Base-by-base conservation (phyloP, 35 echinoderm and acorn worm species). In the Ophioderma brevispina region DNA sequence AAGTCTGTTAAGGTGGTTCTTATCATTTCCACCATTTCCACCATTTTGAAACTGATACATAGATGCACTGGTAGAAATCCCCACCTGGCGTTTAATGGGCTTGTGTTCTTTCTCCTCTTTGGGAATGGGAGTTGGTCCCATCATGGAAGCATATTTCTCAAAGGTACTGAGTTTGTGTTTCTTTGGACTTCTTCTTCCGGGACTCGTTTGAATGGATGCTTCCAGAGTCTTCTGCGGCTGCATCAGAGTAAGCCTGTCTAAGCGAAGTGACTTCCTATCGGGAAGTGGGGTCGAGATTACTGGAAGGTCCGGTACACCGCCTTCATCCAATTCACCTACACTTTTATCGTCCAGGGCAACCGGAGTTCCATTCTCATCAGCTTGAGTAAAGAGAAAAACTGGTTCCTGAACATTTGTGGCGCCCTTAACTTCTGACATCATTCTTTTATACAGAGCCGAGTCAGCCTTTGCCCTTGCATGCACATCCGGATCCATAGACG, bases 91-190 rank as follows among this genome's bases (percentile, higher is more conserved):
- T 80, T 90, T 95, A 64, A 93, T 82, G 0, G 97, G 97, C 34
- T 55, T 59, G 36, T 36, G 75, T 0, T 95, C 97, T 76, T 81
- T 36, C 1, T 52, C 38, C 32, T 76, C 75, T 0, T 23, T 33
- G 0, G 91, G 78, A 70, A 30, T 70, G 10, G 59, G 59, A 1
- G 28, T 30, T 3, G 85, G 75, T 14, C 86, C 55, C 1, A 92
- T 79, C 82, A 98, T 89, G 11, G 96, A 94, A 13, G 90, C 90
- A 76, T 95, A 99, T 3, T 89, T 87, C 43, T 95, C 97, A 89
- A 99, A 99, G 0, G 97, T 99, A 82, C 97, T 99, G 25, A 95
- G 43, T 37, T 85, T 89, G 0, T 83, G 76, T 40, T 85, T 59
- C 76, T 86, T 91, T 6, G 79, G 82, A 82, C 90, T 86, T 33